A percentile compares a stretch with the other conserved stretches of the same genome.
phyloP scores from a whole-genome alignment of 2,888 invertebrate species.

The Ceramica pisi region DNA sequence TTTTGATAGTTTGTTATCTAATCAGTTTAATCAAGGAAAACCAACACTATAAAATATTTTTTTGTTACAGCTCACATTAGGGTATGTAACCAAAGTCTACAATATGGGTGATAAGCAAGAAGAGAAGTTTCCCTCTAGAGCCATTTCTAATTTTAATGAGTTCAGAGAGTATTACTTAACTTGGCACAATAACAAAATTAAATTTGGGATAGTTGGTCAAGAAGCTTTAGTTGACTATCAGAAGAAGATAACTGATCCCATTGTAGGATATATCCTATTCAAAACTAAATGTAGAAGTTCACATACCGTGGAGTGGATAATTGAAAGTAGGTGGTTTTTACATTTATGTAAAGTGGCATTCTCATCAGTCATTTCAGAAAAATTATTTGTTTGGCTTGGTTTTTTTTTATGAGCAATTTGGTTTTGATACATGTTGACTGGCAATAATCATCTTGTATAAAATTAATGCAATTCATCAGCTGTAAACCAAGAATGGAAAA shows the following conservation, averaged over 20 bases:
- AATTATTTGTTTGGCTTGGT: not conserved
- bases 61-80: constrained; percentile 57
- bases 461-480: not conserved
- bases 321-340: constrained; percentile 67
- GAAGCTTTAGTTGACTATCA: constrained; percentile 47
- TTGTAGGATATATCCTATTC: constrained; percentile 71
- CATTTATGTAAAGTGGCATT: not conserved
- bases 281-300: constrained; percentile 35
- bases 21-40: not conserved
- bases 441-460: not conserved
- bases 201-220: constrained; percentile 41
- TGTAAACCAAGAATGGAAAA: no score
- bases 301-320: constrained; percentile 55
- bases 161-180: constrained; percentile 65
- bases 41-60: not conserved
- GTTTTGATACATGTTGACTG: not conserved
- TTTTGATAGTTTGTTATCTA: not conserved
- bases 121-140: constrained; percentile 19
- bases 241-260: constrained; percentile 19
- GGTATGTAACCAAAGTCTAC: constrained; percentile 35
- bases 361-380: not conserved
- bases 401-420: not conserved
- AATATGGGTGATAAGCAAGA: constrained; percentile 14
- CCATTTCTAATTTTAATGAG: constrained; percentile 20
- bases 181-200: constrained; percentile 65